phyloP scores from a whole-genome alignment of 1,140 invertebrate species.

The Trichonephila clavata region DNA sequence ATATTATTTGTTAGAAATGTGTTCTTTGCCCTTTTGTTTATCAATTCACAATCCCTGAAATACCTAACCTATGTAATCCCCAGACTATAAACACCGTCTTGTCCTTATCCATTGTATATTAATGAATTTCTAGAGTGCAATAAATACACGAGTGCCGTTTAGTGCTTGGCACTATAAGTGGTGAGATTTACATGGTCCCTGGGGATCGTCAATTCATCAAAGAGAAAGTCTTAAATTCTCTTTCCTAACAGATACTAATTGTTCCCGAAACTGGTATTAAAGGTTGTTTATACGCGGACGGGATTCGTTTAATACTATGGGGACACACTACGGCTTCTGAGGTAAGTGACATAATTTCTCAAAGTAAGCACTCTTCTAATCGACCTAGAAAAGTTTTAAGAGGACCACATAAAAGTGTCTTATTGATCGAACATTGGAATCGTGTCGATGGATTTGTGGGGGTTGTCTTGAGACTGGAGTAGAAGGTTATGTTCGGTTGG shows the following conservation, averaged over 20 bases:
- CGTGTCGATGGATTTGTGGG: background rate
- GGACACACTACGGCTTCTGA: conserved; percentile 34
- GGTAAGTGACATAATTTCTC: conserved; percentile 63
- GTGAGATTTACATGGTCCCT: conserved; percentile 39
- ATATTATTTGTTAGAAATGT: no score
- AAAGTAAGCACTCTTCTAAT: conserved; percentile 65
- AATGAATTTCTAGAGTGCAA: conserved; percentile 5
- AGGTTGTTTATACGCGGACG: conserved; percentile 52
- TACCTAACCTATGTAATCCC: background rate
- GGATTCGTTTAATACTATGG: conserved; percentile 33
- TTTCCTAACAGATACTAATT: conserved; percentile 56
- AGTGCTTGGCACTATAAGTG: background rate
- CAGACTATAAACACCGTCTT: background rate
- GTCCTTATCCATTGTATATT: background rate
- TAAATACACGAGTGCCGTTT: background rate
- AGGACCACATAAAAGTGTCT: conserved; percentile 39
- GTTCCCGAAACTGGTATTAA: conserved; percentile 63
- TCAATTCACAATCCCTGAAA: background rate
- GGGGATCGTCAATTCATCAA: conserved; percentile 36
- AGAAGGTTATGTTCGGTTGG: no score
- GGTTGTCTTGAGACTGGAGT: background rate
- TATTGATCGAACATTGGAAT: conserved; percentile 5
- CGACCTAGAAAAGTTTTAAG: conserved; percentile 28
- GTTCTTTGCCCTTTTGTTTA: no score
- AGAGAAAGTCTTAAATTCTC: conserved; percentile 26